These are phyloP conservation scores for Potamilus streckersoni DNA, from an alignment of 1,140 invertebrate species.

Conservation along the genomic window DNA sequence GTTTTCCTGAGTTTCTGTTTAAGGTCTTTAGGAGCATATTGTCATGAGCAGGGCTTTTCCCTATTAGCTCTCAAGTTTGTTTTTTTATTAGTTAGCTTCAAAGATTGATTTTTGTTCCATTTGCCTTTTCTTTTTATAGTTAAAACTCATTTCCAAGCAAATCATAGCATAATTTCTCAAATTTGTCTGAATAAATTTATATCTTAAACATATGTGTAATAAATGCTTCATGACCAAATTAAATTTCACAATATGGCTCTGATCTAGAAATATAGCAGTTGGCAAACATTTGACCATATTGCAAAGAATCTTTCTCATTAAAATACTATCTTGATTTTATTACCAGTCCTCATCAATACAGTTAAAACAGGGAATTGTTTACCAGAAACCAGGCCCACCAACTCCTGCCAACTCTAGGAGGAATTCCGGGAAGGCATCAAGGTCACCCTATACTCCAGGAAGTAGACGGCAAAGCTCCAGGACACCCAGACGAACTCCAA, in stretches of 20 bases:
- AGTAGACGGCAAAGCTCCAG: conserved; percentile 1
- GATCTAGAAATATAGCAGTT: background rate
- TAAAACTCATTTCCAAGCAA: too few relatives aligned
- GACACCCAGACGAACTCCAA: conserved; percentile 11
- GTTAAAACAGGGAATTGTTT: conserved; percentile 39
- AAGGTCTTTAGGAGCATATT: too few relatives aligned
- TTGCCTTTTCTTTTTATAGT: too few relatives aligned
- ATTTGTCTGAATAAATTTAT: too few relatives aligned
- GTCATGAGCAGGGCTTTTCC: too few relatives aligned
- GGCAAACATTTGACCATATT: background rate
- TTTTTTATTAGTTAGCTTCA: too few relatives aligned
- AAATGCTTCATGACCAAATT: too few relatives aligned
- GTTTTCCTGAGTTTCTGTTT: too few relatives aligned
- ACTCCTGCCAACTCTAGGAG: conserved; percentile 43
- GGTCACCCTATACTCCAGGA: conserved; percentile 10
- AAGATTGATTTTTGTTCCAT: too few relatives aligned
- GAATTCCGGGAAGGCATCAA: conserved; percentile 34
- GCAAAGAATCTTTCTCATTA: background rate
- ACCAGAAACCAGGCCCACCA: conserved; percentile 53
- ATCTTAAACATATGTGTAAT: too few relatives aligned
- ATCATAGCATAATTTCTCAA: too few relatives aligned
- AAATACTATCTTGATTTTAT: background rate
- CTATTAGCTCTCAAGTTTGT: too few relatives aligned
- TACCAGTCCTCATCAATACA: conserved; percentile 10
- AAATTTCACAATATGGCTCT: background rate